Base-by-base conservation (phyloP, 1,140 invertebrate genomes). In the Varroa destructor region DNA sequence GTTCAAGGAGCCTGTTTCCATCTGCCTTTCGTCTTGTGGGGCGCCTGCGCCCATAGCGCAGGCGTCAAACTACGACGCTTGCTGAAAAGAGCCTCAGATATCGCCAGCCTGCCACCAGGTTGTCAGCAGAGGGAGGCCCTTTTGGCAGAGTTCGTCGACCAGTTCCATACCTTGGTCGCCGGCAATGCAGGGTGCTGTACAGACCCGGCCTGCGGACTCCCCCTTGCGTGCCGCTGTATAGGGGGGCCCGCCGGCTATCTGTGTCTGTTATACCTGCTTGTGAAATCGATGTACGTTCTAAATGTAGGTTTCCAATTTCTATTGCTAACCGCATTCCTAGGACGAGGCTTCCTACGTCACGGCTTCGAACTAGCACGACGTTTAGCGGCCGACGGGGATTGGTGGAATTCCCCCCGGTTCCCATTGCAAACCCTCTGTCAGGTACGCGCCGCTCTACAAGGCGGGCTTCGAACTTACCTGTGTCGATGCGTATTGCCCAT, bases 1-100 rank as follows among this genome's bases (percentile, higher is more conserved):
- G 77, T 83, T 1, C 82, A 84, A 77, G 83, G 82, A 3, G 78
- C 82, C 43, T 77, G 83, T 70, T 84, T 84, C 76, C 84, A 84
- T 74, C 72, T 83, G 71, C 84, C 83, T 0, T 82, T 83, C 73
- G 81, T 84, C 14, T 77, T 84, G 25, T 84, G 84, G 83, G 78
- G 82, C 51, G 76, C 77, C n/a, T 77, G 77, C 54, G 79, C 79
- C 5, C 77, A 78, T 61, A 79, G 79, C 71, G 78, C 78, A 0
- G 79, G 79, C 36, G 78, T 80, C 40, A 79, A 79, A 61, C 74
- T 80, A 5, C 76, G 79, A 6, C 75, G 79, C 6, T 72, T 80
- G 1, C 71, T 80, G 71, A 80, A 80, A 73, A 76, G 78, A 58
- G 77, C 80, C 1, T 77, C 77, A 3, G 77, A 78, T 71, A 79